Conservation (phyloP, 1,140 invertebrate species). For the Orchestia grillus region DNA sequence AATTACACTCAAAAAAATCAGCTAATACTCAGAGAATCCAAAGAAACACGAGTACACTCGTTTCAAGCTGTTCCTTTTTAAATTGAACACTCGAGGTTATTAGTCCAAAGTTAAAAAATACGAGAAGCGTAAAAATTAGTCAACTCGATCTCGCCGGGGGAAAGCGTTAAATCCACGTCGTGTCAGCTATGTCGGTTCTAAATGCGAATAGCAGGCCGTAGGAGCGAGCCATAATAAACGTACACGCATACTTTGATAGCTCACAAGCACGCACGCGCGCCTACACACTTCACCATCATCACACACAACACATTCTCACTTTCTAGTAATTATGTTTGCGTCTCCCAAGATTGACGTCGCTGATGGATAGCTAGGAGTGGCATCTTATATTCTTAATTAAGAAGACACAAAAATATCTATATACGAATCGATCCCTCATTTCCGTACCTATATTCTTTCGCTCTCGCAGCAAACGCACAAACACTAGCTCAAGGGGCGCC, state of each 20-base stretch:
- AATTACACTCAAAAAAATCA: no score
- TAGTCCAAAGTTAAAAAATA: no score
- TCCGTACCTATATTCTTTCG: not conserved
- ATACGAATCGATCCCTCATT: not conserved
- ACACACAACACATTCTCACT: conserved; percentile 19
- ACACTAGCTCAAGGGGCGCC: no score
- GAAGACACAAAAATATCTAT: conserved; percentile 1
- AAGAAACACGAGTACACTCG: no score
- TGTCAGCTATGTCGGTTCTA: not conserved
- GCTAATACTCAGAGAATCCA: no score
- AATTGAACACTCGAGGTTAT: no score
- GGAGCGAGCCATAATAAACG: not conserved
- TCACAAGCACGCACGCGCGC: not conserved
- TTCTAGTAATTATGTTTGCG: conserved; percentile 23
- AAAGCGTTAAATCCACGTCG: no score
- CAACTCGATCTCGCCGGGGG: no score
- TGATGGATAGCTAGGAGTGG: not conserved
- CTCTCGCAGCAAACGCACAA: no score
- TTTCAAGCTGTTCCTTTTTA: no score
- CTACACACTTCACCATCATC: not conserved
- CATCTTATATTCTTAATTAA: not conserved
- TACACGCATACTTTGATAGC: not conserved
- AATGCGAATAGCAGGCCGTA: not conserved
- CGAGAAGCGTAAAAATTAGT: no score
- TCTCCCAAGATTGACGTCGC: conserved; percentile 1